Conservation (phyloP, 2,797 vertebrate species). For the Percopsis omiscomaycus region DNA sequence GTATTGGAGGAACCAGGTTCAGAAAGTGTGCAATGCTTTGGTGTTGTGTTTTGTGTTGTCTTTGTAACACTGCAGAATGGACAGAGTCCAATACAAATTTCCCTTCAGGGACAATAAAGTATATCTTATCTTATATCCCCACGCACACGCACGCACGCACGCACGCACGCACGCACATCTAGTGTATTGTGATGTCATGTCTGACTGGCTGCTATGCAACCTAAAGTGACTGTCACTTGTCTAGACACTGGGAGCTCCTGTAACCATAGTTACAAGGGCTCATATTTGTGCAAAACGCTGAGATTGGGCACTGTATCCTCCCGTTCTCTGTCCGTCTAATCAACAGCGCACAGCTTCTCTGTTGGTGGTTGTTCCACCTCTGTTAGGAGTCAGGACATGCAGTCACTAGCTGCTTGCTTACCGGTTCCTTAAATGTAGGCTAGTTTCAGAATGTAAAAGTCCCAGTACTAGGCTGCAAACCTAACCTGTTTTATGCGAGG, state of each 20-base stretch:
- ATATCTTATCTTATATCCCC: too few relatives aligned
- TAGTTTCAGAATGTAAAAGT: neutral
- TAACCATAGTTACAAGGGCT: conserved; percentile 53
- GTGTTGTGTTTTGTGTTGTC: too few relatives aligned
- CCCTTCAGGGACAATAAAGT: too few relatives aligned
- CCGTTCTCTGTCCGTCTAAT: conserved; percentile 39
- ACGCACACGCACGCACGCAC: too few relatives aligned
- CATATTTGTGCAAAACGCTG: conserved; percentile 37
- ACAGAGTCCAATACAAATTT: too few relatives aligned
- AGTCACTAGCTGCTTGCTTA: conserved; percentile 1
- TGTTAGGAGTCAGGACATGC: conserved; percentile 8
- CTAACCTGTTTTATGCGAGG: conserved; percentile 15
- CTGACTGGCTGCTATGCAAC: conserved; percentile 11
- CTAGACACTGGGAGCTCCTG: conserved; percentile 27
- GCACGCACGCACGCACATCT: conserved; percentile 4
- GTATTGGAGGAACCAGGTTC: neutral
- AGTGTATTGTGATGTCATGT: conserved; percentile 14
- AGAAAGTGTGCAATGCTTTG: neutral
- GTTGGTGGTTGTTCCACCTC: conserved; percentile 14
- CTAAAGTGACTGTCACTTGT: conserved; percentile 27
- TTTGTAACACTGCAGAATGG: too few relatives aligned
- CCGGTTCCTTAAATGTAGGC: conserved; percentile 1
- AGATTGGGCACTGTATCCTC: conserved; percentile 35
- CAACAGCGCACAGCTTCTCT: conserved; percentile 34
- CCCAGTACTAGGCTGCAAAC: conserved; percentile 14